A percentile compares a stretch with the other conserved stretches of the same genome.
phyloP scores from a whole-genome alignment of 2,113 vertebrate genomes.

The Leptosomus discolor region DNA sequence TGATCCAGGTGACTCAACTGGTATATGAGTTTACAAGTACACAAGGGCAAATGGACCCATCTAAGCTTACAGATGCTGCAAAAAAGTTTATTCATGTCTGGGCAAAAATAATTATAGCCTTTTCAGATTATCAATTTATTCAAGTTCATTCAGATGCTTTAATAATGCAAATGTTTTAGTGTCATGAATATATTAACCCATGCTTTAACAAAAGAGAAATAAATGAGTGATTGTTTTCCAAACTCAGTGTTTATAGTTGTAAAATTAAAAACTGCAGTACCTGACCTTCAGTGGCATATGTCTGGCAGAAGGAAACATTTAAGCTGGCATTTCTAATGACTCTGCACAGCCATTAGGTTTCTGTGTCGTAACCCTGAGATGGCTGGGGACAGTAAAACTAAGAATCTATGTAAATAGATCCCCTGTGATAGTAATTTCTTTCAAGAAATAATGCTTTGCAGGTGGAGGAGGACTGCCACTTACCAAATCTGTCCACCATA shows the following conservation, averaged over 20 bases:
- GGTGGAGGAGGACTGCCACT: neutral
- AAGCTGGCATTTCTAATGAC: neutral
- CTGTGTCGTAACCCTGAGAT: neutral
- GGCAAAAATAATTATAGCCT: neutral
- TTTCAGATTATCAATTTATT: neutral
- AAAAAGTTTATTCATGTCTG: neutral
- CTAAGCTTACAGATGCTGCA: neutral
- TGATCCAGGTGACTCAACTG: constrained; percentile 7
- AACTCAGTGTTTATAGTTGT: neutral
- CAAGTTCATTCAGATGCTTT: neutral
- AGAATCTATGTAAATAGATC: neutral
- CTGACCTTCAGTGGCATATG: neutral
- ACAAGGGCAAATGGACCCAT: neutral
- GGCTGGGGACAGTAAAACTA: neutral
- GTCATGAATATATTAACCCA: neutral
- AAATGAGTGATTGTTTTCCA: neutral
- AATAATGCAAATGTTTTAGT: constrained; percentile 4
- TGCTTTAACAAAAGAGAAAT: neutral
- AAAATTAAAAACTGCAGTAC: neutral
- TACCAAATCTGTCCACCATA: neutral
- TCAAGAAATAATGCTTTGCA: neutral
- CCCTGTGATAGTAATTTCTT: neutral
- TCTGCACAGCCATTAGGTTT: neutral
- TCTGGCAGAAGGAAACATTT: neutral
- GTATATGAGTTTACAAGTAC: neutral